phyloP scores from a whole-genome alignment of 2,888 invertebrate genomes.

The Eupithecia tripunctaria region DNA sequence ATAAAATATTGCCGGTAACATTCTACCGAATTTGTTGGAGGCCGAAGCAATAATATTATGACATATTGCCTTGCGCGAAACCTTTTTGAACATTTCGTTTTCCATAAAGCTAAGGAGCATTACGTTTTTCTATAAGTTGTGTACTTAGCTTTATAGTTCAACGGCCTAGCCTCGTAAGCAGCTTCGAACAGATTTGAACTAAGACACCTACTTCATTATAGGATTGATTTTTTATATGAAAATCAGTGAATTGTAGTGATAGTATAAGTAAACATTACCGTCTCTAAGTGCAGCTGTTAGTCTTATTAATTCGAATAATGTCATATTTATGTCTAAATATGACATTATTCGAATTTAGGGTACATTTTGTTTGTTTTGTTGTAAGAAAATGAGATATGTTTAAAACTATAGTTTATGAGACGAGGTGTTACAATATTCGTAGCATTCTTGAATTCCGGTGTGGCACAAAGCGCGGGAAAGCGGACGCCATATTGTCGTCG shows the following conservation, averaged over 20 bases:
- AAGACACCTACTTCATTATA: neutral
- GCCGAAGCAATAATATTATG: slow-evolving; percentile 82
- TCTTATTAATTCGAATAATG: too few relatives aligned
- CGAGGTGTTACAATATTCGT: slow-evolving; percentile 52
- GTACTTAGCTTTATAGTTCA: slow-evolving; percentile 37
- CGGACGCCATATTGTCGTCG: slow-evolving; percentile 79
- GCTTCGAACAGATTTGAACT: slow-evolving; percentile 8
- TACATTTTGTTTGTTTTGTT: neutral
- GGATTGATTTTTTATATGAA: neutral
- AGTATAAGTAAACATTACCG: too few relatives aligned
- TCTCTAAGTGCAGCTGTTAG: too few relatives aligned
- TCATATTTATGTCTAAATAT: too few relatives aligned
- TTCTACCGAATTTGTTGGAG: slow-evolving; percentile 72
- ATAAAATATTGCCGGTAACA: slow-evolving; percentile 79
- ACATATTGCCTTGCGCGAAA: slow-evolving; percentile 75
- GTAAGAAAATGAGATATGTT: slow-evolving; percentile 12
- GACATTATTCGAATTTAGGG: slow-evolving; percentile 6
- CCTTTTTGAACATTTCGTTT: slow-evolving; percentile 63
- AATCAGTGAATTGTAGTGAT: neutral
- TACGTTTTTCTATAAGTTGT: slow-evolving; percentile 45
- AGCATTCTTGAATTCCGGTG: slow-evolving; percentile 46
- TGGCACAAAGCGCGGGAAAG: slow-evolving; percentile 70
- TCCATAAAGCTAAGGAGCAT: slow-evolving; percentile 44
- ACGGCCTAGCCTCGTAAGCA: slow-evolving; percentile 40
- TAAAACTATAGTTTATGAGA: slow-evolving; percentile 36